Evolutionary conservation across 2,797 vertebrate species (phyloP), one percentile per base, ranked within the genome.

Genomic region (Chromobotia macracanthus): DNA sequence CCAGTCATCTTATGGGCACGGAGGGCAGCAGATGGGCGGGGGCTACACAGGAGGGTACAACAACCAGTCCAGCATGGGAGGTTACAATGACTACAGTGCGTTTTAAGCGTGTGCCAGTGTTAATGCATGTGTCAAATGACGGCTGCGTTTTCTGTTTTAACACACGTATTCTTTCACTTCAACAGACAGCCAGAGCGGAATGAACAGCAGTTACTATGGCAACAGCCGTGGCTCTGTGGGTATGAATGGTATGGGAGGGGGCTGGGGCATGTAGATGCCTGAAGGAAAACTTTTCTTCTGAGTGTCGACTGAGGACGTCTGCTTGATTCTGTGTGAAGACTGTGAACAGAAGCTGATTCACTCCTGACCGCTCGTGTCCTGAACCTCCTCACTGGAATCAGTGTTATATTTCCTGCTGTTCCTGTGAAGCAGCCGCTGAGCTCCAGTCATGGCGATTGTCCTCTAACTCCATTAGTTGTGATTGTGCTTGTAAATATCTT

Each of bases 51-150:
- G 97, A 23, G 98, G 97, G 84, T 99, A 99, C 79, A 96, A 95
- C 79, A 97, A 94, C 86, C 97, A 99, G 91, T 96, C 96, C 89
- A 96, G 93, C 85, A 97, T 99, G 97, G 97, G 97, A 9, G 98
- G 97, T 90, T 99, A 99, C 90, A 96, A 94, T 95, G 95, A 97
- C 90, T 92, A 92, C 65, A 93, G 94, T 94, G 90, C 90, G 92
- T 92, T 88, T 88, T 85, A 73, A 81, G 84, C 91, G 83, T 84
- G 31, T 23, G 41, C n/a, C 1, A 5, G 28, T 58, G 11, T 44
- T 58, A n/a, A 2, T 53, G 1, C 9, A 10, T 3, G 12, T 28
- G 9, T 48, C n/a, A 15, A 19, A 1, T 15, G 13, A 25, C 16
- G 28, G 61, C 44, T 10, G 13, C 16, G 7, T 56, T 18, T 21